Evolutionary conservation across 35 echinoderm and acorn worm species (phyloP), one percentile per base, ranked within the genome.

Genomic region (Apostichopus japonicus): DNA sequence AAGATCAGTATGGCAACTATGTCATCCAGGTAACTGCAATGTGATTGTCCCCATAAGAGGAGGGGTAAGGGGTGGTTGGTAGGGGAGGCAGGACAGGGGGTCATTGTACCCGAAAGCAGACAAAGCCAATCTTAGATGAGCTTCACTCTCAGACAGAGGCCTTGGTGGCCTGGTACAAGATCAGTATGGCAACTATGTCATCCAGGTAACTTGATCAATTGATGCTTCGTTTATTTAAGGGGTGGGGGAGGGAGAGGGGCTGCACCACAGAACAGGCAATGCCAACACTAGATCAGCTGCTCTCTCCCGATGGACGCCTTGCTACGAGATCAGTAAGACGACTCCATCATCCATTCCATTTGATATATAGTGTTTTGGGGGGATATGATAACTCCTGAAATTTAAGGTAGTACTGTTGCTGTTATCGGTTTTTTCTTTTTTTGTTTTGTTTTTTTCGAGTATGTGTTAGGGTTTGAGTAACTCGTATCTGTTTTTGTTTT

Each of bases 1-100:
- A 99, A 76, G 97, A 99, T 77, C 97, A 99, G 84, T 99, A 99
- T 94, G 97, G 97, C 52, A 99, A 99, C 93, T 99, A 99, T 94
- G 97, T 99, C 56, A 99, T 99, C 79, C 97, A 99, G 97, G 97
- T 99, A 92, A 96, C 79, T 27, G 63, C 27, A 33, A 33, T 33
- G 27, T 33, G 27, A 33, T 33, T 33, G 27, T 33, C 2, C 27
- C 2, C 27, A 33, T 33, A 33, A 33, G 27, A 33, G 27, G 63
- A 67, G 63, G 63, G 17, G 17, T 17, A 67, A 17, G 17, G 63
- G 63, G 8, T 67, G 63, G 11, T 14, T 67, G 63, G 63, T 4
- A 67, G 63, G 17, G 63, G 63, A 9, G 63, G 17, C 17, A 79
- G 15, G 23, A 16, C 27, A 33, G 27, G 27, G 27, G 27, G 0